Evolutionary conservation across 2,113 vertebrate species (phyloP), one percentile per base, ranked within the genome.

Genomic region (Stigmatopora argus): DNA sequence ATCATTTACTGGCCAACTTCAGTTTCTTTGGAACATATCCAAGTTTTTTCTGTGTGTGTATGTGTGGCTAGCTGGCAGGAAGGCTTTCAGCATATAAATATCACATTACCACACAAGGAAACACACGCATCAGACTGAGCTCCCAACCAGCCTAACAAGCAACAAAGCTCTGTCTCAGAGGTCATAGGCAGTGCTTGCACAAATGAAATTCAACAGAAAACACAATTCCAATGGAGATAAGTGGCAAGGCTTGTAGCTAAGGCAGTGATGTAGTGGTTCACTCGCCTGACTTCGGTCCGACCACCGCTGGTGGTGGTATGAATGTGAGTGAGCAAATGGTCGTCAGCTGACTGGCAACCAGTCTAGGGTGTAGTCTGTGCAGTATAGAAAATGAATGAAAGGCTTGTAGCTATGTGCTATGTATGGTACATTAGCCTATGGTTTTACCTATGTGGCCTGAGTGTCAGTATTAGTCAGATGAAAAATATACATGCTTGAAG

Each of bases 91-190:
- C 79, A 84, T 90, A 90, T 89, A 91, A 90, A 90, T 91, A 91
- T 91, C 86, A 85, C 90, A 91, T 91, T 90, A 92, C 88, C 83
- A 83, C 90, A 92, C 78, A 89, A 89, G 88, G 88, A 90, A 90
- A 81, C 75, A 49, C 80, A 85, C 83, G 82, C 85, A 88, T 89
- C 84, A 87, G 80, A 79, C 78, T 64, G 78, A 81, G 83, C 81
- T 78, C 77, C 80, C 85, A 85, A 74, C 76, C 48, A 61, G 84
- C 80, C 73, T 90, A 89, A 90, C 85, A 85, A 89, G 86, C 66
- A 80, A 60, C 38, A 82, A 75, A 85, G 77, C 83, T 78, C 65
- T 78, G 81, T 80, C 79, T 57, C 75, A 80, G 83, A 85, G 86
- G 86, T 87, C 83, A 78, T 70, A 75, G 66, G 63, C 34, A 79